A percentile compares a stretch with the other conserved stretches of the same genome.
phyloP scores from a whole-genome alignment of 2,797 vertebrate species.

The Poecilia velifera region DNA sequence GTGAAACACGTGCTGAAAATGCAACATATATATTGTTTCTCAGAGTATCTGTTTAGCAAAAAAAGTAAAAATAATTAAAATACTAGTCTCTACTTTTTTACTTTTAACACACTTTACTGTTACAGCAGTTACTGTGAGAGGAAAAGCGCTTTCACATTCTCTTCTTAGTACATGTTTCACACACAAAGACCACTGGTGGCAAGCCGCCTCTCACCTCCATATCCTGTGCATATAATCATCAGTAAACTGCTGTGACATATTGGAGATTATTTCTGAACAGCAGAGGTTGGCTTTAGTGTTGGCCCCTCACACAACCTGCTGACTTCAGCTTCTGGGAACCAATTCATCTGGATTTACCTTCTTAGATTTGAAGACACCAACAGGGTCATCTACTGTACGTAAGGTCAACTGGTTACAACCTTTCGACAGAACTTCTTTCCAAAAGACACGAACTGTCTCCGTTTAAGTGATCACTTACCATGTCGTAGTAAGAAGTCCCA shows the following conservation, averaged over 20 bases:
- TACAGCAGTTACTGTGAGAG: background rate
- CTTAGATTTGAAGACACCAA: background rate
- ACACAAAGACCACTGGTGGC: background rate
- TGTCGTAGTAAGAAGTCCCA: conserved; percentile 94
- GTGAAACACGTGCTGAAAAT: background rate
- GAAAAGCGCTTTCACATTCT: background rate
- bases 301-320: background rate
- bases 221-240: background rate
- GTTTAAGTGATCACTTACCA: conserved; percentile 80
- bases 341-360: background rate
- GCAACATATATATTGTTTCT: background rate
- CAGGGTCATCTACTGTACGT: background rate
- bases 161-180: background rate
- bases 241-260: background rate
- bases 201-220: background rate
- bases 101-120: background rate
- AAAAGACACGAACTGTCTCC: background rate
- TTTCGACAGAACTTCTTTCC: background rate
- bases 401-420: background rate
- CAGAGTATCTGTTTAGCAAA: background rate
- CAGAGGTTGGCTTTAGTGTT: background rate
- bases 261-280: background rate
- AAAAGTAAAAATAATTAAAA: background rate
- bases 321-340: background rate
- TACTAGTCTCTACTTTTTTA: background rate